phyloP scores from a whole-genome alignment of 2,113 vertebrate genomes.

The Empidonax traillii region DNA sequence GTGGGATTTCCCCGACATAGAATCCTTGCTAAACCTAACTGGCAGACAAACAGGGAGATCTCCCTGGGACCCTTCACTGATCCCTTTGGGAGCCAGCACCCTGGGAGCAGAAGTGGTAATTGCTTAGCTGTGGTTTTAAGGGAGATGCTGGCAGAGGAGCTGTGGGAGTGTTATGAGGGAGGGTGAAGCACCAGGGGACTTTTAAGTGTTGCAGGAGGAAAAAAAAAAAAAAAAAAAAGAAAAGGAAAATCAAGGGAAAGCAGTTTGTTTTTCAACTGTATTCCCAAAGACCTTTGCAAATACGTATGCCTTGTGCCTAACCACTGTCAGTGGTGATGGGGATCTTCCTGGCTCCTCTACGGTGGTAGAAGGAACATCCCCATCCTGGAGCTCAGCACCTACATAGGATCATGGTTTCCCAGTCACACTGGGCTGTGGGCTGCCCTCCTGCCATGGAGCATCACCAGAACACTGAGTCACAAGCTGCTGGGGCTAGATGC shows the following conservation, averaged over 20 bases:
- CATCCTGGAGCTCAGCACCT: not conserved
- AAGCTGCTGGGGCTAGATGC: fast-evolving
- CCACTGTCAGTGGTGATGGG: not conserved
- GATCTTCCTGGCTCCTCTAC: not conserved
- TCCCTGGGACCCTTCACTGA: not conserved
- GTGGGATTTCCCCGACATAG: not conserved
- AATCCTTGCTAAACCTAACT: not conserved
- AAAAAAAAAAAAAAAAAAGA: too few species aligned
- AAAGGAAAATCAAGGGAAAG: not conserved
- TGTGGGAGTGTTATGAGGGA: conserved; percentile 25
- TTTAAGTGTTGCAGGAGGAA: not conserved
- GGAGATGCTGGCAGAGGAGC: conserved; percentile 24
- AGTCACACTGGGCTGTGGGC: fast-evolving
- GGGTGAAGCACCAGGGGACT: conserved; percentile 12
- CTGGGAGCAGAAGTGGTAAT: not conserved
- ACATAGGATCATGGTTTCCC: not conserved
- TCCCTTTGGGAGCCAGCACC: not conserved
- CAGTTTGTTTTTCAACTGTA: conserved; percentile 10
- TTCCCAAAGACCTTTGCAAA: not conserved
- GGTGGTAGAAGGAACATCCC: not conserved
- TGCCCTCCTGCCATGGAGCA: not conserved
- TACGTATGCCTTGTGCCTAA: not conserved
- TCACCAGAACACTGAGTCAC: not conserved
- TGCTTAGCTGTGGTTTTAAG: not conserved
- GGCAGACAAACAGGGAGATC: not conserved